Conservation (phyloP, 2,797 vertebrate species). For the Chiloscyllium punctatum region DNA sequence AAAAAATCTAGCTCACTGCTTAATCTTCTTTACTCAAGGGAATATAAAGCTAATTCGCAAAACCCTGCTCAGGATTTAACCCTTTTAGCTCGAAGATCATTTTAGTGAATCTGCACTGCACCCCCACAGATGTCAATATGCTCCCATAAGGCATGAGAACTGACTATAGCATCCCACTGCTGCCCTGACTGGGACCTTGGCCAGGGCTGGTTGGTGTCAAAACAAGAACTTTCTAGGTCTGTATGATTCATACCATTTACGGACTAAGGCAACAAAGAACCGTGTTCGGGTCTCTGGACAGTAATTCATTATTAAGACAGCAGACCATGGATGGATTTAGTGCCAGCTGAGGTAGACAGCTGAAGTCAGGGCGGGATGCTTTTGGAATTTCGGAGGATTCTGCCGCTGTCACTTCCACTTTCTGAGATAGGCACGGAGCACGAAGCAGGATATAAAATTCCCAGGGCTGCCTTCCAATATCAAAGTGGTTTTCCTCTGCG, state of each 20-base stretch:
- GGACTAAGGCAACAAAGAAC: background rate
- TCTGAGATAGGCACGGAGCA: background rate
- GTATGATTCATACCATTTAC: background rate
- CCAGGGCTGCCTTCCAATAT: conserved; percentile 17
- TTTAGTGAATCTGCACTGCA: background rate
- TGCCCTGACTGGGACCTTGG: background rate
- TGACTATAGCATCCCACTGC: background rate
- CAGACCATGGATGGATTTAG: no score
- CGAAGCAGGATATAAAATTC: conserved; percentile 27
- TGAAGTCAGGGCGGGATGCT: background rate
- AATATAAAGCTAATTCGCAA: background rate
- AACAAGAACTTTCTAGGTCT: background rate
- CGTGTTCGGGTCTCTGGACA: background rate
- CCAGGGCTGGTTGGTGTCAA: background rate
- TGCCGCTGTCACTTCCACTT: conserved; percentile 7
- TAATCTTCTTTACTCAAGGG: background rate
- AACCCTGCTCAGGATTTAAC: background rate
- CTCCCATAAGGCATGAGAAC: background rate
- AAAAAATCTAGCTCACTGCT: background rate
- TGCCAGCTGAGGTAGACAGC: no score
- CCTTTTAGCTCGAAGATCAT: background rate
- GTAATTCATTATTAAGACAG: background rate
- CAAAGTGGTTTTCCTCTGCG: conserved; percentile 22
- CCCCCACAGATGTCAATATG: background rate
- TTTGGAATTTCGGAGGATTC: conserved; percentile 19